Base-by-base conservation (phyloP, 2,888 invertebrate species). In the Punctoribates punctum region DNA sequence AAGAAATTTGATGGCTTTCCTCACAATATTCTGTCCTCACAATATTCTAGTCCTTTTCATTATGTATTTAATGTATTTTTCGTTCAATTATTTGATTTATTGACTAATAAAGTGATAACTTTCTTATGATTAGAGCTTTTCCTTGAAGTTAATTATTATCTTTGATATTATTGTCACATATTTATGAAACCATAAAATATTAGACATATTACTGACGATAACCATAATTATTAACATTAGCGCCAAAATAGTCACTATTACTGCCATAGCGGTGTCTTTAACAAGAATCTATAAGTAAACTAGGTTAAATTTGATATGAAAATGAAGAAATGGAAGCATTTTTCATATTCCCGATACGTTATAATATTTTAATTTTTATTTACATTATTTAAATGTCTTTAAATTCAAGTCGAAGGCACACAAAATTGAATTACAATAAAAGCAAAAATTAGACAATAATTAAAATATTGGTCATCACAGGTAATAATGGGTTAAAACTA, bases 361-460 rank as follows among this genome's bases (percentile, higher is more conserved):
- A 23, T 23, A 11, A 23, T 54, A 54, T 54, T n/a, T 25, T n/a
- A 25, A 23, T 51, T 25, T 54, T 38, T 67, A 67, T 60, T 60
- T 60, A 60, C 13, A 38, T 27, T 60, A 60, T 60, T 27, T 23
- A 60, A 29, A 25, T 25, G 23, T 23, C 20, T 60, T 17, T 60
- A 29, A 27, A 29, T 29, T 57, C 27, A 8, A 20, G n/a, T 72
- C 23, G 48, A 72, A 72, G 72, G 72, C 72, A 72, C 72, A 72
- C 72, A 46, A 25, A 72, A 72, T 48, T 46, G 46, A 48, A 67
- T 48, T 72, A 72, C 72, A 72, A 27, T 27, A 48, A 42, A 72
- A 72, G 72, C 72, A 46, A 72, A 60, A 60, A 72, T 38, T 72
- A 72, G 48, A 72, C 46, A 48, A 72, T 72, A 15, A 62, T 62